A percentile compares a stretch with the other conserved stretches of the same genome.
Conservation (phyloP, 2,113 vertebrate species). For the Psittacus erithacus region DNA sequence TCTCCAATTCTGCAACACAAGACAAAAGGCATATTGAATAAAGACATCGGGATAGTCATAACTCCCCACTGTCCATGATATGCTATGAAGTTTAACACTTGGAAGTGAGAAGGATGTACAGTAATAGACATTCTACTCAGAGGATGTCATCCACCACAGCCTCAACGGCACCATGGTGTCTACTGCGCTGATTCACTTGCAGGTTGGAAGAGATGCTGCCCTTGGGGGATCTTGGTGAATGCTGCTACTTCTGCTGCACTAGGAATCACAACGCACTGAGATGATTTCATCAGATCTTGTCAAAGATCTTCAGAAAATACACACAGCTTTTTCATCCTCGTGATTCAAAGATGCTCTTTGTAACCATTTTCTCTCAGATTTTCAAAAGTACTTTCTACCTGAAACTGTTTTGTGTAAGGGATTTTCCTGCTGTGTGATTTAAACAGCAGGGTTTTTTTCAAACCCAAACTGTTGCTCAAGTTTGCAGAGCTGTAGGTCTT, state of each 20-base stretch:
- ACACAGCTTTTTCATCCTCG: not conserved
- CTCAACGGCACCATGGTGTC: not conserved
- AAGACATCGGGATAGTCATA: not conserved
- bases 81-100: not conserved
- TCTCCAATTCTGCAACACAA: not conserved
- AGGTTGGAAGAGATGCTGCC: not conserved
- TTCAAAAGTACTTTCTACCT: not conserved
- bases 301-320: not conserved
- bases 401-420: not conserved
- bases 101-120: not conserved
- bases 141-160: not conserved
- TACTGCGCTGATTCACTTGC: not conserved
- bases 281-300: not conserved
- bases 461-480: not conserved
- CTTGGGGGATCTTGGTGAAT: not conserved
- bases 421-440: not conserved
- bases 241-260: not conserved
- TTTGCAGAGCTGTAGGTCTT: not conserved
- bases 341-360: not conserved
- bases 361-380: not conserved
- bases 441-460: not conserved
- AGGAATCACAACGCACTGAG: not conserved
- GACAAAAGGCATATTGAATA: not conserved
- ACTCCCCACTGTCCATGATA: not conserved
- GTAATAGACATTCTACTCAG: fast-evolving